Evolutionary conservation across 2,113 vertebrate genomes (phyloP), one percentile per base, ranked within the genome.

Genomic region (Aepyceros melampus): DNA sequence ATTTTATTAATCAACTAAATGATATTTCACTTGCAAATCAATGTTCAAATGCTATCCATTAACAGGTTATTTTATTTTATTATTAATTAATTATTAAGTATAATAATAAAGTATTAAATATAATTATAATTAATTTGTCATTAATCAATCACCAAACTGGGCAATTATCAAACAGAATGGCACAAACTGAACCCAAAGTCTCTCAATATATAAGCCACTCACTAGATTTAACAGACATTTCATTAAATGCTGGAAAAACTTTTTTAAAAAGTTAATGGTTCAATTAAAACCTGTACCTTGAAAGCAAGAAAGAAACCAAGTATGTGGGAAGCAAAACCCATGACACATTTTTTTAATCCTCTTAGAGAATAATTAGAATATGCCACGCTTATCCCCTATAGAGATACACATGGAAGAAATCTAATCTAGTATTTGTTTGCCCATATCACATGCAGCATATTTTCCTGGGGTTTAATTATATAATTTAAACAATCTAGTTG

Each of bases 261-360:
- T 93, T 45, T 71, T 86, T 15, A 78, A 47, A 88, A 29, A 88
- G 11, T 87, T 58, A 82, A 33, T 84, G 81, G 8, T 40, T 86
- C n/a, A n/a, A 40, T 95, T 89, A 49, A 87, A 95, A 97, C 95
- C 64, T 92, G 2, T 76, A 82, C 25, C 36, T 60, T 97, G 49
- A 92, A 97, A 97, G n/a, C 62, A 94, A 40, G n/a, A 95, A 67
- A 58, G 47, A 85, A 53, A 94, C 23, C 25, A 95, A 81, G 85
- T 89, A 6, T 6, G 12, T 79, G 31, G 29, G 33, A 91, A 53
- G 29, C 40, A 87, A 64, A 91, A 6, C 9, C 78, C 21, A 40
- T 53, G 33, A 87, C 13, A 76, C 8, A 71, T 55, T 76, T 87
- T 79, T 93, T 78, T 43, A 74, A 55, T 55, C 21, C 40, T 93